These are phyloP conservation scores for Brachypalpus laphriformis DNA, from an alignment of 2,888 invertebrate species.

Conservation along the genomic window DNA sequence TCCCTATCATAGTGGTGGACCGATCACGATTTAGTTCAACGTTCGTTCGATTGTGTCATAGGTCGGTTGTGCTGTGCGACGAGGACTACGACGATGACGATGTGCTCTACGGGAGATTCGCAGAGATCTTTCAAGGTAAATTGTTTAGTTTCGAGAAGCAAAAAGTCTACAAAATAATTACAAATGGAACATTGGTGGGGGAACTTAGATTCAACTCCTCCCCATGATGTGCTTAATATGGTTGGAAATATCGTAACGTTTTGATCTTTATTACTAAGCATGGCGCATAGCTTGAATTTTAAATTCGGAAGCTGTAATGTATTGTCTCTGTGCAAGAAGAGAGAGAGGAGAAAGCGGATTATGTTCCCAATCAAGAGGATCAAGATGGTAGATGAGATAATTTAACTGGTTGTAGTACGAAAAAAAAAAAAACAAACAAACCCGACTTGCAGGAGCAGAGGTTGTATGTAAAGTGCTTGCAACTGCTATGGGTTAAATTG, in stretches of 20 bases:
- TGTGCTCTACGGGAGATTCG: conserved; percentile 28
- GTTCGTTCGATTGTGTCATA: conserved; percentile 75
- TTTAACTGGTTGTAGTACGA: conserved; percentile 22
- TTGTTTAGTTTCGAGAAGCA: conserved; percentile 26
- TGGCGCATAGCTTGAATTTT: conserved; percentile 55
- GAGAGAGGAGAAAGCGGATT: not conserved
- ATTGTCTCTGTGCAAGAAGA: not conserved
- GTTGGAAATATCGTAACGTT: conserved; percentile 67
- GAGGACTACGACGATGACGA: conserved; percentile 26
- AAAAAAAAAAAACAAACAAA: not conserved
- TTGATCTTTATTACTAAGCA: conserved; percentile 65
- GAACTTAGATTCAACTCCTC: conserved; percentile 50
- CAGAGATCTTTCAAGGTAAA: conserved; percentile 47
- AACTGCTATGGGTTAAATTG: conserved; percentile 1
- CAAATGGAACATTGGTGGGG: conserved; percentile 16
- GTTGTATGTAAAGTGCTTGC: conserved; percentile 33
- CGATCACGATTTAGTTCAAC: conserved; percentile 75
- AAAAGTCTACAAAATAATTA: conserved; percentile 62
- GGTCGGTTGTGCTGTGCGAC: conserved; percentile 71
- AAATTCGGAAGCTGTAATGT: conserved; percentile 63
- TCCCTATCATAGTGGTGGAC: conserved; percentile 71
- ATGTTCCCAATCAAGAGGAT: conserved; percentile 57
- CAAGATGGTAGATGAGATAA: conserved; percentile 66
- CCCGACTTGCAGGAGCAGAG: not conserved
- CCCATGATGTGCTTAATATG: conserved; percentile 62